Evolutionary conservation across 2,888 invertebrate species (phyloP), one percentile per base, ranked within the genome.

Genomic region (Torymus tubicola): DNA sequence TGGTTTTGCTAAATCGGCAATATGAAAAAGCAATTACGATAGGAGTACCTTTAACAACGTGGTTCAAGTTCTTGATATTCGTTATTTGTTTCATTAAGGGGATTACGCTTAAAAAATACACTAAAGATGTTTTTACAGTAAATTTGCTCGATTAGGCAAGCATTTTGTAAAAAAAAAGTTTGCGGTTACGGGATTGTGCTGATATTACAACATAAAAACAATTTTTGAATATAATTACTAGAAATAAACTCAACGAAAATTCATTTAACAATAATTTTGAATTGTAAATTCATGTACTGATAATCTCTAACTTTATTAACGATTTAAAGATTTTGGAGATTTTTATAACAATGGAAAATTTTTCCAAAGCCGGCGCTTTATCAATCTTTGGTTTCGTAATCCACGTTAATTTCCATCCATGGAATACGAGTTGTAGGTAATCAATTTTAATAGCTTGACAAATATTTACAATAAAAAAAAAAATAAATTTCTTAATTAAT

Each of bases 41-140:
- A 81, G 53, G 58, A 58, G 70, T 77, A 81, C 24, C 61, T 80
- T 81, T 78, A 81, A 82, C 69, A 83, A 77, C 77, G 80, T 78
- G 75, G 74, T 81, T 72, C 72, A 55, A 57, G 64, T 74, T 65
- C 70, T 64, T 68, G n/a, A 61, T 69, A 74, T 81, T 69, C 58
- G 50, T 75, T 13, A 70, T 10, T 65, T 53, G 31, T 21, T 80
- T 68, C 73, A 16, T 4, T 63, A 69, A 77, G 12, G 18, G 18
- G 58, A 65, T 75, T 55, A 53, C 55, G 58, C 16, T 63, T 78
- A 53, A 77, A 73, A 80, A 81, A 78, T 77, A 81, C 52, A 73
- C 21, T 67, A 55, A 76, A 52, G 68, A 81, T 77, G 16, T 80
- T 18, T 57, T 60, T 53, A 64, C 57, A 70, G 52, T 50, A 58